Conservation (phyloP, 2,888 invertebrate species). For the Papilio elwesi region DNA sequence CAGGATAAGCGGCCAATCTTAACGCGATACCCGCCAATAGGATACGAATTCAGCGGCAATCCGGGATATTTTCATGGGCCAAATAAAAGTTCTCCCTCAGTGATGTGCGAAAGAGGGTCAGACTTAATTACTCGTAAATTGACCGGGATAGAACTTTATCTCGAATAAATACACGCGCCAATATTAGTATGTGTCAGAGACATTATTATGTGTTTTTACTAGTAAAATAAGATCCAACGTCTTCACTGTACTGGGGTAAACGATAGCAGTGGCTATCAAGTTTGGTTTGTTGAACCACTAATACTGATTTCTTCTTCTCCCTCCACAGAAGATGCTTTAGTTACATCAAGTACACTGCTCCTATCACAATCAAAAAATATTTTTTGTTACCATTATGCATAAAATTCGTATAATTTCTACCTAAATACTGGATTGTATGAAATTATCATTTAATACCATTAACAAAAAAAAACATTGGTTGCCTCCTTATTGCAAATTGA, state of each 20-base stretch:
- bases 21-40: constrained; percentile 67
- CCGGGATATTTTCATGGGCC: constrained; percentile 68
- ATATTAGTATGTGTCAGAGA: constrained; percentile 69
- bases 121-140: constrained; percentile 84
- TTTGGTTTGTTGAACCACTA: neutral
- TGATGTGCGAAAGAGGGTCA: constrained; percentile 76
- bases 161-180: constrained; percentile 66
- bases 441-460: no score
- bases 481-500: neutral
- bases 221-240: neutral
- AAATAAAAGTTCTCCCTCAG: constrained; percentile 80
- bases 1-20: constrained; percentile 62
- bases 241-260: neutral
- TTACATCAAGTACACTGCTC: no score
- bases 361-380: no score
- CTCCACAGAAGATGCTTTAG: no score
- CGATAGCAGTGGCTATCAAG: neutral
- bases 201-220: constrained; percentile 51
- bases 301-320: no score
- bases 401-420: no score
- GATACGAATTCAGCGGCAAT: constrained; percentile 69
- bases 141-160: constrained; percentile 78
- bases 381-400: no score
- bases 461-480: no score
- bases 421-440: no score